Base-by-base conservation (phyloP, 2,797 vertebrate species). In the Acanthopagrus latus region DNA sequence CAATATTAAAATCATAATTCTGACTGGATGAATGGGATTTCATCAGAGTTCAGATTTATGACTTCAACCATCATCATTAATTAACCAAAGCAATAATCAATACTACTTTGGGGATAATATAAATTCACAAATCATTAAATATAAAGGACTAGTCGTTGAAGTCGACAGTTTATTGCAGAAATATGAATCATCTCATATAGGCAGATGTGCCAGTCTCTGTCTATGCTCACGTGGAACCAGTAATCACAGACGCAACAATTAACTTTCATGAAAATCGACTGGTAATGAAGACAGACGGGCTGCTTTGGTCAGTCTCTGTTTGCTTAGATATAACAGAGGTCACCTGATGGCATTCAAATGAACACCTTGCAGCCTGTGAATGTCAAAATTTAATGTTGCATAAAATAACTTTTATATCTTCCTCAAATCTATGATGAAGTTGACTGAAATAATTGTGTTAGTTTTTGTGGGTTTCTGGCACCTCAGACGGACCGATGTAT, bases 251-350 rank as follows among this genome's bases (percentile, higher is more conserved):
- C 29, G n/a, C 65, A 29, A 60, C 21, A 23, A 64, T 74, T 76
- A 58, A 58, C 20, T 50, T 65, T 81, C 50, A 59, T 65, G 64
- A 66, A 81, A 65, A 65, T 21, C 5, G 2, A 11, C 29, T 27
- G 27, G 44, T 76, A 81, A 87, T 84, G 72, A 83, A 80, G 84
- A 87, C 57, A 78, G 46, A 85, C 21, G 2, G 64, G 48, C 52
- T 63, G 25, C 60, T 78, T 14, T n/a, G 33, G 51, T 71, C 23
- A 13, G 41, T 67, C 54, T 51, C 21, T 67, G 47, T 71, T 47
- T 60, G 16, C 46, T 73, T 55, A 44, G 74, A 71, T 25, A 33
- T 65, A 87, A 86, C 33, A 84, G 84, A 87, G 69, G 72, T 76
- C 74, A 62, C 9, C 38, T 46, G 58, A 85, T 68, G 21, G 20